Conservation (phyloP, 2,113 vertebrate species). For the Platysternon megacephalum region DNA sequence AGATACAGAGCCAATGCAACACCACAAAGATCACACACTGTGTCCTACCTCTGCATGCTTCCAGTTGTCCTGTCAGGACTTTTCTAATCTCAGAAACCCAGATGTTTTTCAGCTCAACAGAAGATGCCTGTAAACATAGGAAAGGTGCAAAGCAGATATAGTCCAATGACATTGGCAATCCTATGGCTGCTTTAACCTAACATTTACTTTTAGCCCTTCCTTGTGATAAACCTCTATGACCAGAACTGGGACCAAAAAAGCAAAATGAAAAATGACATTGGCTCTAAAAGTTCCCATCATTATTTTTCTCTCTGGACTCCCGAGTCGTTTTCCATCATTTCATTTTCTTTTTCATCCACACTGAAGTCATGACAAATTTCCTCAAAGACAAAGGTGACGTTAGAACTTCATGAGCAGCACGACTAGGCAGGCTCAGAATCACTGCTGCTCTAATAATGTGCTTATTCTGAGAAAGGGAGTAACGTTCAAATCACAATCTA, state of each 20-base stretch:
- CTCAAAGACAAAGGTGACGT: neutral
- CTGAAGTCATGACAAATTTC: neutral
- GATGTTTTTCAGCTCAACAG: slow-evolving; percentile 92
- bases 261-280: neutral
- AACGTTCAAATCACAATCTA: neutral
- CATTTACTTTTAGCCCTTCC: neutral
- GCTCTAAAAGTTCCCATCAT: neutral
- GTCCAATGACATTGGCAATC: neutral
- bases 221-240: neutral
- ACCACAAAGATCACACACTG: neutral
- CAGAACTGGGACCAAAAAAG: neutral
- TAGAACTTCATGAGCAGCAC: neutral
- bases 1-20: neutral
- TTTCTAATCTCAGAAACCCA: slow-evolving; percentile 97
- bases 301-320: neutral
- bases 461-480: neutral
- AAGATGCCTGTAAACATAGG: slow-evolving; percentile 85
- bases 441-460: neutral
- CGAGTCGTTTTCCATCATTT: neutral
- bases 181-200: neutral
- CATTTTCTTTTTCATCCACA: neutral
- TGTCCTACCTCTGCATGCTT: slow-evolving; percentile 88
- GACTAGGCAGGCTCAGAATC: neutral
- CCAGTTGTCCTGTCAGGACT: slow-evolving; percentile 91
- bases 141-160: slow-evolving; percentile 8